Percentiles rank a stretch among this genome's conserved stretches.
Evolutionary conservation across 2,113 vertebrate species (phyloP).

Genomic region (Atlantisia rogersi): DNA sequence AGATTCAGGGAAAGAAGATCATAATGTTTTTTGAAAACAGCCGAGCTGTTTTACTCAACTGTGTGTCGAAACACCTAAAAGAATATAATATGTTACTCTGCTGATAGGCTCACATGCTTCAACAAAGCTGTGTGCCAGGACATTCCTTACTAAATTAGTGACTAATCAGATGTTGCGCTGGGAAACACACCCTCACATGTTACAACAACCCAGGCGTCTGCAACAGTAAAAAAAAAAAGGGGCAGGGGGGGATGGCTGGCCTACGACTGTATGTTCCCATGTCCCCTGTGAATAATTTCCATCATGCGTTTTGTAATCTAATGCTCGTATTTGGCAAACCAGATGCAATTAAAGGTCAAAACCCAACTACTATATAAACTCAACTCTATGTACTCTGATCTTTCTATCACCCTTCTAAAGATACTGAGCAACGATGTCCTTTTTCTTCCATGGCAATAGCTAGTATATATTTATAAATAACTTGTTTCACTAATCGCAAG

Average conservation of each 20-base stretch:
- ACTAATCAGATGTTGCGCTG: constrained; percentile 72
- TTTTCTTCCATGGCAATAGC: neutral
- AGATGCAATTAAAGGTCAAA: constrained; percentile 71
- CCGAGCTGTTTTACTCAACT: neutral
- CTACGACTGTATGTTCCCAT: constrained; percentile 39
- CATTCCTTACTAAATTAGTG: constrained; percentile 70
- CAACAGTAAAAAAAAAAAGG: neutral
- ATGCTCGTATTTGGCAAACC: constrained; percentile 13
- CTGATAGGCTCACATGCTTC: constrained; percentile 62
- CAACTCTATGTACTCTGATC: neutral
- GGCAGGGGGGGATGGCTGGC: neutral
- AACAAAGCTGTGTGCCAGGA: constrained; percentile 33
- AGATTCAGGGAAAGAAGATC: neutral
- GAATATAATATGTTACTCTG: constrained; percentile 63
- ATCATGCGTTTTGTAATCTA: constrained; percentile 67
- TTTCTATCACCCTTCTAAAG: neutral
- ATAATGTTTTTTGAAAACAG: neutral
- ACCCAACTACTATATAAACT: neutral
- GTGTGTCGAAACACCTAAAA: constrained; percentile 23
- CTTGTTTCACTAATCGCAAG: neutral
- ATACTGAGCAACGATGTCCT: neutral
- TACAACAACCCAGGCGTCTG: constrained; percentile 42
- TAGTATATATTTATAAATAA: neutral
- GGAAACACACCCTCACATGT: constrained; percentile 74
- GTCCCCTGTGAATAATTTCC: constrained; percentile 68